A percentile compares a stretch with the other conserved stretches of the same genome.
phyloP scores from a whole-genome alignment of 2,888 invertebrate species.

The Allacma fusca region DNA sequence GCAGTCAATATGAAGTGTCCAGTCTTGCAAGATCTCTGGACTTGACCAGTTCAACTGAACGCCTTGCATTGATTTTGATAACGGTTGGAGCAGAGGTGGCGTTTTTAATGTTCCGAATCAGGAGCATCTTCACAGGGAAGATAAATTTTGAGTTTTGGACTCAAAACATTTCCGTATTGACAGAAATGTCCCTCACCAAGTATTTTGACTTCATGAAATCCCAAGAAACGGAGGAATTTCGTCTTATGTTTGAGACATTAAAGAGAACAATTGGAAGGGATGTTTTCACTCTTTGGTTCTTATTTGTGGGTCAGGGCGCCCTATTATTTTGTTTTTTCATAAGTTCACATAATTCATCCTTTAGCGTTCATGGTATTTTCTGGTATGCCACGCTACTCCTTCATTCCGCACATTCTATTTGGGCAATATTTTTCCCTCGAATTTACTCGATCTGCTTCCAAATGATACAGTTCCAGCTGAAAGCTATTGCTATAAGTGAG shows the following conservation, averaged over 20 bases:
- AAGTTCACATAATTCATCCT: conserved; percentile 5
- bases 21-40: background rate
- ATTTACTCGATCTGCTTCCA: conserved; percentile 16
- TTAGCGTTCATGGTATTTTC: background rate
- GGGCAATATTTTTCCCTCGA: background rate
- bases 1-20: background rate
- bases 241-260: no score
- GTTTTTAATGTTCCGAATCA: background rate
- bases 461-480: background rate
- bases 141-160: background rate
- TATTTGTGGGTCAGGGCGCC: no score
- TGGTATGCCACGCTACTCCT: background rate
- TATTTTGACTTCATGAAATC: no score
- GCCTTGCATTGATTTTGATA: background rate
- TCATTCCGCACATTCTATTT: background rate
- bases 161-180: background rate
- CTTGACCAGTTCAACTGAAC: conserved; percentile 14
- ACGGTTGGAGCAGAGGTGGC: background rate
- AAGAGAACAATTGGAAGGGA: no score
- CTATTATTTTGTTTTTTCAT: no score
- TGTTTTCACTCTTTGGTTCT: no score
- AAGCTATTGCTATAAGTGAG: background rate
- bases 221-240: no score
- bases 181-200: background rate
- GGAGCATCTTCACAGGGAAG: background rate